phyloP scores from a whole-genome alignment of 1,140 invertebrate genomes.

The Cotesia chilonis region DNA sequence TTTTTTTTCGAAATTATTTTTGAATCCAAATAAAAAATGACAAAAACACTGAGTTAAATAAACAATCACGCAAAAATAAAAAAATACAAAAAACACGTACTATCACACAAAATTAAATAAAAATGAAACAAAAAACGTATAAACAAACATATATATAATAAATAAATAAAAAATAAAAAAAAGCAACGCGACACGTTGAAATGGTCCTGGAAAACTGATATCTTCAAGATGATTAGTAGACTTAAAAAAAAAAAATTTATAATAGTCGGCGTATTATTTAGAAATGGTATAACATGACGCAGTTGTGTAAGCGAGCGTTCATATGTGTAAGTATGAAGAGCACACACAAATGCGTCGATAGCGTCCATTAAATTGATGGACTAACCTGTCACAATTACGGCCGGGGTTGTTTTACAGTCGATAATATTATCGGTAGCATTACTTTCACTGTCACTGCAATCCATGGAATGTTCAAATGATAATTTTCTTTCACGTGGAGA shows the following conservation, averaged over 20 bases:
- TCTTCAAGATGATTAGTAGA: slow-evolving; percentile 19
- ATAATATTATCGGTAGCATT: slow-evolving; percentile 42
- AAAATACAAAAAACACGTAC: too few species aligned
- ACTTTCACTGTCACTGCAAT: slow-evolving; percentile 55
- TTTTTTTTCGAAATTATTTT: too few species aligned
- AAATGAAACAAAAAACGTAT: neutral
- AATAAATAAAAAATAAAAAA: neutral
- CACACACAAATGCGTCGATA: slow-evolving; percentile 19
- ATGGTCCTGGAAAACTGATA: neutral
- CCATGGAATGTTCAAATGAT: slow-evolving; percentile 54
- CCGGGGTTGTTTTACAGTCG: slow-evolving; percentile 42
- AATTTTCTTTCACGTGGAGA: slow-evolving; percentile 57
- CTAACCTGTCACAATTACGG: slow-evolving; percentile 53
- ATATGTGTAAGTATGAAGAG: slow-evolving; percentile 16
- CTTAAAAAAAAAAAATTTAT: slow-evolving; percentile 1
- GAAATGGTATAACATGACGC: slow-evolving; percentile 1
- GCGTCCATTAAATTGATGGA: slow-evolving; percentile 29
- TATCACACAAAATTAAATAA: too few species aligned
- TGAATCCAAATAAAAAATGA: too few species aligned
- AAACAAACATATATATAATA: slow-evolving; percentile 13
- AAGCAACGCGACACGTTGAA: neutral
- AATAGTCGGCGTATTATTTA: neutral
- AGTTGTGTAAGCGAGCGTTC: slow-evolving; percentile 8
- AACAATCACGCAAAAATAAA: too few species aligned
- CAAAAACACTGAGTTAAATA: too few species aligned